Conservation (phyloP, 2,113 vertebrate genomes). For the Chroicocephalus ridibundus region DNA sequence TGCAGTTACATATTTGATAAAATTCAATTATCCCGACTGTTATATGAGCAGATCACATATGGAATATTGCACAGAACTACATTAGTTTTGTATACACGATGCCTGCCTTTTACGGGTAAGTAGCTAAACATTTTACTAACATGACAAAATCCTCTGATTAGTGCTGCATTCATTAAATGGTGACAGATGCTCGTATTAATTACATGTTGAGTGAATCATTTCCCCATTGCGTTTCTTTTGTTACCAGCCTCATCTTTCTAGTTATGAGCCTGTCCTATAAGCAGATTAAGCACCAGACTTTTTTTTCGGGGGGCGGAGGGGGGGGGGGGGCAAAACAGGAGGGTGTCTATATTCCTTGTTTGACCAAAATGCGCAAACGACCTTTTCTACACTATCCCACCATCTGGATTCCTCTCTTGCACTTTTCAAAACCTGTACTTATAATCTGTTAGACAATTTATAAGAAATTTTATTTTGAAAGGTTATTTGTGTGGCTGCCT, state of each 20-base stretch:
- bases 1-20: not conserved
- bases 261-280: not conserved
- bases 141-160: conserved; percentile 9
- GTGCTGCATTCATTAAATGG: conserved; percentile 21
- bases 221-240: conserved; percentile 40
- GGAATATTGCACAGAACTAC: not conserved
- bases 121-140: not conserved
- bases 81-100: not conserved
- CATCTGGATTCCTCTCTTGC: conserved; percentile 9
- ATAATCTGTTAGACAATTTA: not conserved
- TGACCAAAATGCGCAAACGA: not conserved
- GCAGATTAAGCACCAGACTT: conserved; percentile 28
- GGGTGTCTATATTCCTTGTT: not conserved
- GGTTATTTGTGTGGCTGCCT: not conserved
- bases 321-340: no score
- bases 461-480: not conserved
- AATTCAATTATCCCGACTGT: not conserved
- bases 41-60: not conserved
- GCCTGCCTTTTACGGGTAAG: not conserved
- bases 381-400: not conserved
- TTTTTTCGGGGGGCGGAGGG: not conserved
- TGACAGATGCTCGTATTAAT: conserved; percentile 67
- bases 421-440: not conserved
- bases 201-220: conserved; percentile 23
- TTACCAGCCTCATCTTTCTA: conserved; percentile 13